These are phyloP conservation scores for Brachionus paranguensis DNA, from an alignment of 1,140 invertebrate genomes.

Conservation along the genomic window DNA sequence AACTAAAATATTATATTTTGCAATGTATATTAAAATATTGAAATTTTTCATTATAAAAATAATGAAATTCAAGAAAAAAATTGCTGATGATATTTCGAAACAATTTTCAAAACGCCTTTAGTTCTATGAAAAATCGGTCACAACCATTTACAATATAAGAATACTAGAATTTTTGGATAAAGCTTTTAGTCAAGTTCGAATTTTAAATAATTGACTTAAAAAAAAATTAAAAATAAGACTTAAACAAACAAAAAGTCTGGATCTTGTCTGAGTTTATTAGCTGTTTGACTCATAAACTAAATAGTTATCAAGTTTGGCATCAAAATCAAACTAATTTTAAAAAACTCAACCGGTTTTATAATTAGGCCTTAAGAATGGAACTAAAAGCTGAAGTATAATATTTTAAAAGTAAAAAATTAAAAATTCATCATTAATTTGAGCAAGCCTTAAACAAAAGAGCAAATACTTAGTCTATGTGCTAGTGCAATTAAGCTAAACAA, in stretches of 20 bases:
- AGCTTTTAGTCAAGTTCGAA: neutral
- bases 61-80: neutral
- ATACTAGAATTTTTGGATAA: neutral
- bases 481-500: neutral
- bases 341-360: neutral
- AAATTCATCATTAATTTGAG: neutral
- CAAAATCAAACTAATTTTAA: neutral
- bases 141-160: neutral
- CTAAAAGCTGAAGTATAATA: neutral
- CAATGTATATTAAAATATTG: too few relatives aligned
- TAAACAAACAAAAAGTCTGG: neutral
- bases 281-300: neutral
- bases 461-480: neutral
- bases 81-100: neutral
- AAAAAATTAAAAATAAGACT: neutral
- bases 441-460: neutral
- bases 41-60: too few relatives aligned
- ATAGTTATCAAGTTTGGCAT: neutral
- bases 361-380: neutral
- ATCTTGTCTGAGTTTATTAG: neutral
- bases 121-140: neutral
- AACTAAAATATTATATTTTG: too few relatives aligned
- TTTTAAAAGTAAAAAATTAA: neutral
- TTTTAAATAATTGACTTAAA: neutral
- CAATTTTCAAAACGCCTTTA: neutral